Conservation (phyloP, 2,888 invertebrate genomes). For the Drosophila trichaetosa region DNA sequence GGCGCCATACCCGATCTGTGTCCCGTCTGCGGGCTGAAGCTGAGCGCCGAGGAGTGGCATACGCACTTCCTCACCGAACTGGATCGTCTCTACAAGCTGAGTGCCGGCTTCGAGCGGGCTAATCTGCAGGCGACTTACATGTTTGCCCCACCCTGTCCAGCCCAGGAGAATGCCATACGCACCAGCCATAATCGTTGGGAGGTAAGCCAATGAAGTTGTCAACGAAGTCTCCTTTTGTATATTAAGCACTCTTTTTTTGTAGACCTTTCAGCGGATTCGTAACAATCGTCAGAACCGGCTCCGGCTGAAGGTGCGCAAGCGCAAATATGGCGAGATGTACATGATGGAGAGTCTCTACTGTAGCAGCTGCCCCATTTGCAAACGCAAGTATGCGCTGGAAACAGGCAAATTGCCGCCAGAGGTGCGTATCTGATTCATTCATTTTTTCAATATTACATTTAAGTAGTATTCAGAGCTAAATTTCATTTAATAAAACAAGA, state of each 20-base stretch:
- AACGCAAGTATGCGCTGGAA: constrained; percentile 84
- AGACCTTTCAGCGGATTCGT: constrained; percentile 89
- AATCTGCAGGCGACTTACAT: constrained; percentile 84
- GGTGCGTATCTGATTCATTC: constrained; percentile 83
- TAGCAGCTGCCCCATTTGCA: constrained; percentile 88
- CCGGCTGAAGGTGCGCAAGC: constrained; percentile 88
- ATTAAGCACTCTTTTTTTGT: background rate
- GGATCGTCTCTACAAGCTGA: constrained; percentile 88
- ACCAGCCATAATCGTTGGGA: constrained; percentile 88
- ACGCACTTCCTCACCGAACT: constrained; percentile 89
- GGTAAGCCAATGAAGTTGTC: constrained; percentile 80
- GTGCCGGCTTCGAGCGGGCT: constrained; percentile 85
- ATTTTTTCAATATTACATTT: background rate
- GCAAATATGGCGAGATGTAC: constrained; percentile 87
- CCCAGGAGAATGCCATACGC: constrained; percentile 85
- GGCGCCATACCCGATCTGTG: constrained; percentile 85
- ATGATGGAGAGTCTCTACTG: constrained; percentile 85
- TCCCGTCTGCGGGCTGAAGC: constrained; percentile 89
- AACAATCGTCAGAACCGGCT: constrained; percentile 89
- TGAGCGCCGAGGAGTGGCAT: constrained; percentile 89
- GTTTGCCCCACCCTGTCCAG: constrained; percentile 84
- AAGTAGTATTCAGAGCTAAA: background rate
- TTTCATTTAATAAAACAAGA: background rate
- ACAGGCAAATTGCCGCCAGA: constrained; percentile 88
- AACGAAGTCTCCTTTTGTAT: background rate